These are phyloP conservation scores for Lichenostomus cassidix DNA, from an alignment of 2,113 vertebrate species.

Conservation along the genomic window DNA sequence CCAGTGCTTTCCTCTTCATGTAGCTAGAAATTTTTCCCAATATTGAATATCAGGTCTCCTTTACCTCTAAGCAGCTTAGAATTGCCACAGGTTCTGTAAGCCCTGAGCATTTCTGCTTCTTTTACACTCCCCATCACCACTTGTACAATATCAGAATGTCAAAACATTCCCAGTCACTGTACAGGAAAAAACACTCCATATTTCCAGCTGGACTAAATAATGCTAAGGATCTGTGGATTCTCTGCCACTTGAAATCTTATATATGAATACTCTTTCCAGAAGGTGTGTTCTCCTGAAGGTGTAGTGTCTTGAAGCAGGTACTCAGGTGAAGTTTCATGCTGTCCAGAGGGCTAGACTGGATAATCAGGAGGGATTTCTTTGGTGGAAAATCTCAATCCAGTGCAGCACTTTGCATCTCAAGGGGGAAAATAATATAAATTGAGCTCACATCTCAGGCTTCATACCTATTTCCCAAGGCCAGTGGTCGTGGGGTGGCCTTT, in stretches of 20 bases:
- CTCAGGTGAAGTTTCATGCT: neutral
- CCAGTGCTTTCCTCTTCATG: neutral
- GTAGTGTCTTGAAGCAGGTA: neutral
- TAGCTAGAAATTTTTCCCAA: neutral
- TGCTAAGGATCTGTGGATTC: neutral
- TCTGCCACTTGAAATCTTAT: neutral
- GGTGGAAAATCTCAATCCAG: neutral
- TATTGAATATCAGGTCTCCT: neutral
- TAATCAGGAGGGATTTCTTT: neutral
- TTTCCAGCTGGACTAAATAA: neutral
- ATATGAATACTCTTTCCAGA: neutral
- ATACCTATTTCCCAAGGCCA: neutral
- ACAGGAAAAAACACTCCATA: neutral
- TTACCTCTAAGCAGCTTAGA: neutral
- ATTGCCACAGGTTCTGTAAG: neutral
- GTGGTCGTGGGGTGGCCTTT: neutral
- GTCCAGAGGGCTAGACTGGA: neutral
- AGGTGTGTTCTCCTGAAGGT: neutral
- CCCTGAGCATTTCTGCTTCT: neutral
- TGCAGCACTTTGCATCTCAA: neutral
- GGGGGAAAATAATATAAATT: neutral
- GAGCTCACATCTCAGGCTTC: neutral
- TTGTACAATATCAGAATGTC: neutral
- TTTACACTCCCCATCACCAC: neutral
- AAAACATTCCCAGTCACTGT: neutral